Conservation (phyloP, 2,888 invertebrate genomes). For the Tetropium fuscum region DNA sequence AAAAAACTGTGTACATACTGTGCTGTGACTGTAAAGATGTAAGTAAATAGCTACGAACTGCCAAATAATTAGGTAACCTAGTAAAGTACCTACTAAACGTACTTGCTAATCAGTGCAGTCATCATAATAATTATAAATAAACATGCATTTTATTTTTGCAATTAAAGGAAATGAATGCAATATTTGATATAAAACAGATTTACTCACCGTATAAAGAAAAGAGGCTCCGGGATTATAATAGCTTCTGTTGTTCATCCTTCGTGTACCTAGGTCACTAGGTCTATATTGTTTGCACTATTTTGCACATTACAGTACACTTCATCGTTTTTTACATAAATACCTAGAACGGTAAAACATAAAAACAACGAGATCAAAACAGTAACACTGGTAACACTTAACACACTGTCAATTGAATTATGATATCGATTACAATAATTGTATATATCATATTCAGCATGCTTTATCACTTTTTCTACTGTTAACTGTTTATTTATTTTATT, state of each 20-base stretch:
- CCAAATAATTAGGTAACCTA: too few species aligned
- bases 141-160: neutral
- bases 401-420: neutral
- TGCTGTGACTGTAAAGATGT: too few species aligned
- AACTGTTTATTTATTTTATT: slow-evolving; percentile 9
- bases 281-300: neutral
- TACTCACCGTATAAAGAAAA: slow-evolving; percentile 60
- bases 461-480: neutral
- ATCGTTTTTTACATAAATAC: too few species aligned
- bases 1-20: too few species aligned
- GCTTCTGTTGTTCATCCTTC: slow-evolving; percentile 52
- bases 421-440: neutral
- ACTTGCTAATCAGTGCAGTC: neutral
- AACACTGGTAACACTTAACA: neutral
- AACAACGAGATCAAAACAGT: slow-evolving; percentile 10
- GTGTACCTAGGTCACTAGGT: slow-evolving; percentile 8
- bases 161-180: neutral
- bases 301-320: too few species aligned
- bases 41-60: too few species aligned
- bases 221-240: slow-evolving; percentile 57
- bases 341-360: too few species aligned
- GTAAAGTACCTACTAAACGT: too few species aligned
- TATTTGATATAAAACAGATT: neutral
- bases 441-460: too few species aligned
- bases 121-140: neutral